Evolutionary conservation across 2,797 vertebrate species (phyloP).

Genomic region (Glossophaga mutica): DNA sequence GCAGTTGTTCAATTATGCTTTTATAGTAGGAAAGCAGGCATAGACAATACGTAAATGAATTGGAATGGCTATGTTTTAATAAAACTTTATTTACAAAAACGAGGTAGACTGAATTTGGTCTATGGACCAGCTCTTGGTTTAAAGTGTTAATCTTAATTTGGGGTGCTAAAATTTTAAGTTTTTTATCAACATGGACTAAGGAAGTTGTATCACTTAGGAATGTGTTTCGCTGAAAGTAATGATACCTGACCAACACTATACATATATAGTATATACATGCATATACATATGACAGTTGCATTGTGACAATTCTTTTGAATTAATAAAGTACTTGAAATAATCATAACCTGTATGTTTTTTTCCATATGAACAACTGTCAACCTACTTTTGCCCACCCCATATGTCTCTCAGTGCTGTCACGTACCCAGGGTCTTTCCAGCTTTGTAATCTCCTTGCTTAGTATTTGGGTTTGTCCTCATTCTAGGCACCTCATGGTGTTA

Average conservation of each 20-base stretch:
- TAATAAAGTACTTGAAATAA: not conserved
- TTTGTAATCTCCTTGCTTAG: not conserved
- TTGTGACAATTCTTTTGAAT: not conserved
- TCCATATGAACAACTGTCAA: not conserved
- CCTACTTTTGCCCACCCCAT: not conserved
- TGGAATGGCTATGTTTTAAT: not conserved
- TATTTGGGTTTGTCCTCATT: not conserved
- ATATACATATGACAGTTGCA: not conserved
- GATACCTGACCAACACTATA: not conserved
- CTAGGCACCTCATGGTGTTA: not conserved
- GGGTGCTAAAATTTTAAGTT: not conserved
- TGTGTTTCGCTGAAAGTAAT: not conserved
- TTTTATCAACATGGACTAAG: not conserved
- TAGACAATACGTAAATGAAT: not conserved
- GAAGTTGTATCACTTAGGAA: not conserved
- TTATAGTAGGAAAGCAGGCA: not conserved
- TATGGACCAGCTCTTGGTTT: not conserved
- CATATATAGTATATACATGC: not conserved
- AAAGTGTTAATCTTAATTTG: not conserved
- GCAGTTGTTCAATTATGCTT: not conserved
- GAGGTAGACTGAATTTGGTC: not conserved
- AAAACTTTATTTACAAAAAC: slow-evolving; percentile 31
- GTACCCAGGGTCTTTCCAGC: not conserved
- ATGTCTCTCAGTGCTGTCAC: not conserved
- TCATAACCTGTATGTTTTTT: not conserved